A percentile compares a stretch with the other conserved stretches of the same genome.
These are phyloP conservation scores for Myotis pilosus DNA, from an alignment of 2,797 vertebrate genomes.

Conservation along the genomic window DNA sequence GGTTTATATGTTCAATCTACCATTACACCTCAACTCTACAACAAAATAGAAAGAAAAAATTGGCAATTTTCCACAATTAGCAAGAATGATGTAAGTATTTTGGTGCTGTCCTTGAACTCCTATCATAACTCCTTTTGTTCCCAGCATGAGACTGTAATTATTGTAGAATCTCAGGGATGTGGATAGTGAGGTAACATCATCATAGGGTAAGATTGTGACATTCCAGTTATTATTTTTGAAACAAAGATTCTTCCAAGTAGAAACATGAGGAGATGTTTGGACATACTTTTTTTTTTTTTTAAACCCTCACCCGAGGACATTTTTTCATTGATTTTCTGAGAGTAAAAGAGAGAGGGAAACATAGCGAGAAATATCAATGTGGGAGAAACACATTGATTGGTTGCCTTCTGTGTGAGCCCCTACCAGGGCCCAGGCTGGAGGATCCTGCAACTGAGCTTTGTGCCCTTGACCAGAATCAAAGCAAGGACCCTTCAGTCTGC, in stretches of 20 bases:
- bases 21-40: neutral
- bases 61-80: neutral
- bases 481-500: no score
- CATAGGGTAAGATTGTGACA: neutral
- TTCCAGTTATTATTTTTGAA: neutral
- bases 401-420: no score
- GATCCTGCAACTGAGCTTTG: no score
- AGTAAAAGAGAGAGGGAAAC: no score
- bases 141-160: neutral
- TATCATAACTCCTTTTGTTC: neutral
- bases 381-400: no score
- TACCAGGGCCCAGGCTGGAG: no score
- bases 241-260: neutral
- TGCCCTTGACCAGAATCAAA: no score
- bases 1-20: neutral
- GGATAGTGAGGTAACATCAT: neutral
- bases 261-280: neutral
- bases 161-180: neutral
- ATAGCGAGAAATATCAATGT: no score
- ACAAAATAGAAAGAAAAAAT: neutral
- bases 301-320: no score
- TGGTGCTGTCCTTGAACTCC: neutral
- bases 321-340: no score
- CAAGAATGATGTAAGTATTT: neutral
- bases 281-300: neutral